Percentiles rank a stretch among this genome's conserved stretches.
Evolutionary conservation across 2,888 invertebrate genomes (phyloP).

Genomic region (Eristalis tenax): DNA sequence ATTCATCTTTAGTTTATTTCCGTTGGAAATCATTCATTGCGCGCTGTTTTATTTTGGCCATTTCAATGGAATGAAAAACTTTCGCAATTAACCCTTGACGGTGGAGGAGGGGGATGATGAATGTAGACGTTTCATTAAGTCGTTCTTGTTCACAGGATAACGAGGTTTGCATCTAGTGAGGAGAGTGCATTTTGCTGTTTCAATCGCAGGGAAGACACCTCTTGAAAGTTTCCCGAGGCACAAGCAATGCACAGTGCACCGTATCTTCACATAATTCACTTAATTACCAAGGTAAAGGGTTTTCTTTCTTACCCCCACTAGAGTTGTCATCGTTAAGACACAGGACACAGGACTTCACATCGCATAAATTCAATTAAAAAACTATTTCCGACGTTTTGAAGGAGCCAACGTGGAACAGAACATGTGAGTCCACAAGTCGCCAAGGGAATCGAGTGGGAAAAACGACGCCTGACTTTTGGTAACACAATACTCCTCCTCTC

Average conservation of each 20-base stretch:
- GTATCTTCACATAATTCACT: conserved; percentile 48
- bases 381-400: no score
- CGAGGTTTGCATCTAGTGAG: not conserved
- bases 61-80: conserved; percentile 37
- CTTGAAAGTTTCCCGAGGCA: not conserved
- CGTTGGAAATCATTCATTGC: conserved; percentile 1
- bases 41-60: not conserved
- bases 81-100: conserved; percentile 50
- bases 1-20: not conserved
- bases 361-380: not conserved
- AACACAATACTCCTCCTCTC: no score
- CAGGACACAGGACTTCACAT: no score
- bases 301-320: not conserved
- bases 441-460: no score
- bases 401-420: no score
- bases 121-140: not conserved
- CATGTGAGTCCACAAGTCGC: no score
- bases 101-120: conserved; percentile 18
- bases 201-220: not conserved
- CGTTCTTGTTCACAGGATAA: not conserved
- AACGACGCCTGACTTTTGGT: no score
- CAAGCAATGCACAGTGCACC: conserved; percentile 1
- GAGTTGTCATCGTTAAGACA: no score
- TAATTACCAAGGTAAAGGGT: conserved; percentile 20
- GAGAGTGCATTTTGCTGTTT: conserved; percentile 5